Evolutionary conservation across 2,888 invertebrate genomes (phyloP), one percentile per base, ranked within the genome.

Genomic region (Agrilus cyanescens): DNA sequence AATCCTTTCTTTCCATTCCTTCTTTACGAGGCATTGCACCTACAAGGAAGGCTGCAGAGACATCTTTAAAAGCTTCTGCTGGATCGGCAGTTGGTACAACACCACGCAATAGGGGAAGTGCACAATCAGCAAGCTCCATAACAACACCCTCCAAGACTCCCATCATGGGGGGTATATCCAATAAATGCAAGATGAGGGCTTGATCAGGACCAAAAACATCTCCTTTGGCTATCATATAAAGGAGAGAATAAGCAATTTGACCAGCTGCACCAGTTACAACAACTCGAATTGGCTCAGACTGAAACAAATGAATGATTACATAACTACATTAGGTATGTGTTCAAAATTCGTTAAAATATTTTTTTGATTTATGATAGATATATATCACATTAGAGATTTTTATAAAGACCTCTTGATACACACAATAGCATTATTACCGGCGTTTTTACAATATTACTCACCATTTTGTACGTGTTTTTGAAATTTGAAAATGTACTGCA

Each of bases 1-100:
- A 76, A 63, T 99, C 98, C 67, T 97, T 98, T 43, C 98, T 80
- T 67, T 98, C 97, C 98, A 98, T 99, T 41, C 97, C 97, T 65
- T 90, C 82, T 60, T 85, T 87, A 41, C 98, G 81, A 1, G 98
- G 98, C 96, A 97, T 96, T 25, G 97, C 85, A 29, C 98, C 98
- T 35, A 98, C 95, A 46, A 98, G 72, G 66, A 98, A 95, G 32
- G 95, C 97, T 40, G 93, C 91, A 51, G 93, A 87, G 37, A 94
- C 88, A 70, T 94, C 88, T 62, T 87, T 88, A 68, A 98, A 98
- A n/a, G 91, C 98, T 45, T 78, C 84, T 46, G 79, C 81, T 38
- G 90, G 89, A 60, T 90, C 86, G 50, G 82, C 83, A 13, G 95
- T 94, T 4, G 93, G 83, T 3, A 93, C 71, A 13, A 96, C 84